Conservation (phyloP, 2,797 vertebrate genomes). For the Hippopotamyrus pictus region DNA sequence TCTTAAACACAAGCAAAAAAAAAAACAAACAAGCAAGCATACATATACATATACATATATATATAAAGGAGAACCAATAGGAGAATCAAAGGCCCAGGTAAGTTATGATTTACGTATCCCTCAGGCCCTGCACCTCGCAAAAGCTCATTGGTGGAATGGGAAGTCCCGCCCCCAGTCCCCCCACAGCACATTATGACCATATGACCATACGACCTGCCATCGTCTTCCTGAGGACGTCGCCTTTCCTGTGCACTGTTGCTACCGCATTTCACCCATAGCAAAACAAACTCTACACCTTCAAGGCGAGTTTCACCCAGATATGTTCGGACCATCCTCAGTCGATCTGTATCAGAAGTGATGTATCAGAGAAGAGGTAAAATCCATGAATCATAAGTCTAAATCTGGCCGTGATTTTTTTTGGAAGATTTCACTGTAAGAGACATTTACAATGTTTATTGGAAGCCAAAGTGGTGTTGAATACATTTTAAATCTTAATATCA, state of each 20-base stretch:
- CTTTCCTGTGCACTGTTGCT: neutral
- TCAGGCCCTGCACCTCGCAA: neutral
- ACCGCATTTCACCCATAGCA: neutral
- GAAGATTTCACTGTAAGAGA: neutral
- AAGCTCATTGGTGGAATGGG: neutral
- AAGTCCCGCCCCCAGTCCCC: neutral
- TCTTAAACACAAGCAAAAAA: neutral
- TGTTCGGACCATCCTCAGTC: neutral
- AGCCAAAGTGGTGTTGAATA: neutral
- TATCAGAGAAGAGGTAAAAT: neutral
- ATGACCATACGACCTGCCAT: neutral
- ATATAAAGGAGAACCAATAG: neutral
- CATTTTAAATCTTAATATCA: neutral
- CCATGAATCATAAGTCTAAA: neutral
- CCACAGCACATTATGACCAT: neutral
- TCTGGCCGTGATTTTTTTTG: neutral
- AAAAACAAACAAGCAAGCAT: neutral
- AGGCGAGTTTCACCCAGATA: neutral
- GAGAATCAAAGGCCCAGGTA: neutral
- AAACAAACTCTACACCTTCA: neutral
- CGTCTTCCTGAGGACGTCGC: neutral
- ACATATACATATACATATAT: neutral
- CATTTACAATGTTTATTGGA: neutral
- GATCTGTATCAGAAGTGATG: neutral
- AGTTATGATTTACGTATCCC: neutral